Evolutionary conservation across 2,113 vertebrate species (phyloP).

Genomic region (Seriola rivoliana): DNA sequence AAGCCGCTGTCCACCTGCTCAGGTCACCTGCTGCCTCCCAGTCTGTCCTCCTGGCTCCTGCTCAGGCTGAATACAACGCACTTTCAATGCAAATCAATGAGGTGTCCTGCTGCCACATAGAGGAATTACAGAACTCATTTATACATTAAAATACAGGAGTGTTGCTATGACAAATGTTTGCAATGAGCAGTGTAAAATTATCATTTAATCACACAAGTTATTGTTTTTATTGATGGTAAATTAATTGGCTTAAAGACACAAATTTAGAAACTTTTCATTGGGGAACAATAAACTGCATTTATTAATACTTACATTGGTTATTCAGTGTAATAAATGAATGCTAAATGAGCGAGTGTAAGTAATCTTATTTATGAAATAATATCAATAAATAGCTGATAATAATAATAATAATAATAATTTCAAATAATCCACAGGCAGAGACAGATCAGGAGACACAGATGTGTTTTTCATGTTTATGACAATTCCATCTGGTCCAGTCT

Average conservation of each 20-base stretch:
- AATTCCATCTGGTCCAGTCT: no score
- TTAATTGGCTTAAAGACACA: no score
- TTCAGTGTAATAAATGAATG: neutral
- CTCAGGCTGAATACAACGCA: neutral
- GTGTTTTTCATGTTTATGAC: no score
- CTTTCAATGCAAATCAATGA: no score
- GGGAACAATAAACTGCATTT: no score
- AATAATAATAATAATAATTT: no score
- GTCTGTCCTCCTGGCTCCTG: neutral
- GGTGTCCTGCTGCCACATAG: neutral
- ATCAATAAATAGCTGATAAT: no score
- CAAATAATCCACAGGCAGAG: no score
- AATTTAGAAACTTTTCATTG: neutral
- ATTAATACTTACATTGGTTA: neutral
- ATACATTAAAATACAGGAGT: accelerated
- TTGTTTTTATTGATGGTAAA: neutral
- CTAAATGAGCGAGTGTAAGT: neutral
- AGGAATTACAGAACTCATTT: neutral
- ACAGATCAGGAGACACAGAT: no score
- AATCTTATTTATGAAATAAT: neutral
- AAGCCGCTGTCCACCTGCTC: neutral
- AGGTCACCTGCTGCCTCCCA: neutral
- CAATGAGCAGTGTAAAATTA: neutral
- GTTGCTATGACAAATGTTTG: neutral
- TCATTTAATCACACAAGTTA: no score